Base-by-base conservation (phyloP, 37 sponge, comb jelly and placozoan species). In the Spongia lamella region DNA sequence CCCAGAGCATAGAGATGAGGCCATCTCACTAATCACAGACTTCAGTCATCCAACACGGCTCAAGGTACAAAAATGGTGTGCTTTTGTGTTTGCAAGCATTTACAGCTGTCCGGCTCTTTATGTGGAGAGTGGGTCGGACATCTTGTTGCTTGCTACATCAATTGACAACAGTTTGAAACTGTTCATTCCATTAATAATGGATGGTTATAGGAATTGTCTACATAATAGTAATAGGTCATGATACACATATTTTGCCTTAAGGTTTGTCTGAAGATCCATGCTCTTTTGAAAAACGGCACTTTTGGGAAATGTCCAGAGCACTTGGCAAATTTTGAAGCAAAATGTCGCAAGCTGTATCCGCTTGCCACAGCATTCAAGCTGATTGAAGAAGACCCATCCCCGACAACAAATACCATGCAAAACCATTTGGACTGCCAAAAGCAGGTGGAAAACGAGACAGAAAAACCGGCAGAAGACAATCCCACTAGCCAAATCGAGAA, bases 351-450 rank as follows among this genome's bases (percentile, higher is more conserved):
- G 26, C 76, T 89, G 11, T 97, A 82, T 55, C 95, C 95, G 19
- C 65, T 94, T 36, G 92, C 97, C 24, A 73, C 89, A 25, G 85
- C 79, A 17, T 91, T 93, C 59, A 84, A 51, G 24, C 78, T 86
- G 13, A 43, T 43, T 43, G 7, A 43, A 43, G 47, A 43, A 43
- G 47, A 43, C 7, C 9, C 47, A 43, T 9, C 47, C 9, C 5
- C 5, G 47, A 5, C 47, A 43, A 9, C 47, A 43, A 43, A 9
- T 43, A 13, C n/a, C n/a, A n/a, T 43, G 9, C 7, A 43, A 43
- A 43, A 43, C 9, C 47, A 43, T 9, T 43, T 43, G 9, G 47
- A 43, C 47, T 13, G 47, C 47, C 47, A 43, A n/a, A n/a, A n/a
- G n/a, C n/a, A n/a, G n/a, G n/a, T n/a, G n/a, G n/a, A n/a, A n/a